Evolutionary conservation across 2,797 vertebrate species (phyloP).

Genomic region (Hypotaenidia okinawae): DNA sequence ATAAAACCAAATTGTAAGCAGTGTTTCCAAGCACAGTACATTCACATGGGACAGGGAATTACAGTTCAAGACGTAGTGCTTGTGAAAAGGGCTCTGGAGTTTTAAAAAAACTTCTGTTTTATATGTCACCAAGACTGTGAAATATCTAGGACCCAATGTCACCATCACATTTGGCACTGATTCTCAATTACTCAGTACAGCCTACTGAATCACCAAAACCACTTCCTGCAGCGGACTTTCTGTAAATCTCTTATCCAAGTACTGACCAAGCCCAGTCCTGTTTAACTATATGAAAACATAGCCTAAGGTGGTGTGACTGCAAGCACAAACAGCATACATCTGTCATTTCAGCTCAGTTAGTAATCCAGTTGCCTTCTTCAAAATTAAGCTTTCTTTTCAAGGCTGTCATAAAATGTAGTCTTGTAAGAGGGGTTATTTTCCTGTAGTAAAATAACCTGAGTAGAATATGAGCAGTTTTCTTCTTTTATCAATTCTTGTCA

Average conservation of each 20-base stretch:
- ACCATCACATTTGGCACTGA: not conserved
- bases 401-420: not conserved
- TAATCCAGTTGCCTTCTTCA: constrained; percentile 8
- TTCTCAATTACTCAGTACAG: not conserved
- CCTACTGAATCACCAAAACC: constrained; percentile 63
- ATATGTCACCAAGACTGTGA: not conserved
- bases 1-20: not conserved
- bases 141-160: not conserved
- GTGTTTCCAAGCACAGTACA: not conserved
- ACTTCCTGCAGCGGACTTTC: constrained; percentile 59
- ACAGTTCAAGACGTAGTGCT: not conserved
- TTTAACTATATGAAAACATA: constrained; percentile 54
- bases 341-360: constrained; percentile 15
- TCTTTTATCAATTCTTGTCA: not conserved
- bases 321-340: constrained; percentile 50
- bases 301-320: constrained; percentile 46
- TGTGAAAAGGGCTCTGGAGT: not conserved
- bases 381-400: not conserved
- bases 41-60: not conserved
- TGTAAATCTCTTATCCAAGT: constrained; percentile 50
- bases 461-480: not conserved
- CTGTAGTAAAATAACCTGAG: not conserved
- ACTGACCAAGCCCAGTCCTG: constrained; percentile 64
- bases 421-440: not conserved
- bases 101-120: not conserved